Conservation (phyloP, 2,797 vertebrate genomes). For the Moxostoma hubbsi region DNA sequence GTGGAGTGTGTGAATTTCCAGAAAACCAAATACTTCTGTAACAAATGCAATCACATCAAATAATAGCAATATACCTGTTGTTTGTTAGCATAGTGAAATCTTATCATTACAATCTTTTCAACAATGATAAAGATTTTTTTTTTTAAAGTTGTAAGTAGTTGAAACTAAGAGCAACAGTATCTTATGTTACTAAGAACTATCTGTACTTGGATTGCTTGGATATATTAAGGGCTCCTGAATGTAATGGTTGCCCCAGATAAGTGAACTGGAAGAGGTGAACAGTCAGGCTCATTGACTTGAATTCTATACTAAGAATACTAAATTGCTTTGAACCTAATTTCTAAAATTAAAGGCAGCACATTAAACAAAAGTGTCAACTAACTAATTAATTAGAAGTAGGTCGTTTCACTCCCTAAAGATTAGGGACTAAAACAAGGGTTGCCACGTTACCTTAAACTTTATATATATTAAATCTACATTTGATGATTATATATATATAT, state of each 20-base stretch:
- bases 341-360: slow-evolving; percentile 31
- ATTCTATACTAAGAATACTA: slow-evolving; percentile 16
- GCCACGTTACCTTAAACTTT: slow-evolving; percentile 10
- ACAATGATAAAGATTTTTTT: background rate
- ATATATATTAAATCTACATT: background rate
- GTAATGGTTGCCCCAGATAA: background rate
- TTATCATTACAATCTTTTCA: background rate
- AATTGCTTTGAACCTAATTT: slow-evolving; percentile 39
- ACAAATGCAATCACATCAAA: background rate
- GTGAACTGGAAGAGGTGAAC: slow-evolving; percentile 9
- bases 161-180: background rate
- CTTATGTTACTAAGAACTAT: background rate
- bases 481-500: background rate
- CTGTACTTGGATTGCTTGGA: background rate
- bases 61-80: background rate
- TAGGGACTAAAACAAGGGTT: background rate
- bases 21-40: background rate
- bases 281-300: background rate
- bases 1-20: too few species aligned
- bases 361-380: slow-evolving; percentile 21
- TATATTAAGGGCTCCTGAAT: background rate
- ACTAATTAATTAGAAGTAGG: slow-evolving; percentile 51
- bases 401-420: slow-evolving; percentile 28
- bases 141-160: background rate
- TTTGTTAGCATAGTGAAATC: background rate